Percentiles rank a stretch among this genome's conserved stretches.
phyloP scores from a whole-genome alignment of 2,113 vertebrate species.

The Cottus gobio region DNA sequence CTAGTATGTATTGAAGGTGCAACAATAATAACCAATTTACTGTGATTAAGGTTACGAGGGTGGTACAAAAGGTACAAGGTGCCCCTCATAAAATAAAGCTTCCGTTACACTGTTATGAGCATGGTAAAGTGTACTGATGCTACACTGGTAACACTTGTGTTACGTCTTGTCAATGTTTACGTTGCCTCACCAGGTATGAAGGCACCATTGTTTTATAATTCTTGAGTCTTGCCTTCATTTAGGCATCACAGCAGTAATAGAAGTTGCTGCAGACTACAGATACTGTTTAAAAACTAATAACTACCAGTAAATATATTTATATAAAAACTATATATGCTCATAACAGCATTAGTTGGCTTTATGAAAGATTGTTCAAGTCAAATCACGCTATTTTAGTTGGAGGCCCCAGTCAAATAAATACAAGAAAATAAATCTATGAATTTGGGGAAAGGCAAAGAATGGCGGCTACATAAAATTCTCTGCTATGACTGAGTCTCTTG shows the following conservation, averaged over 20 bases:
- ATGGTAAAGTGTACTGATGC: conserved; percentile 68
- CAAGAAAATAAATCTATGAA: conserved; percentile 73
- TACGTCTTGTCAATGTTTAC: conserved; percentile 54
- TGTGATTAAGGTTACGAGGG: conserved; percentile 26
- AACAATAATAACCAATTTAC: conserved; percentile 38
- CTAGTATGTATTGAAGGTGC: conserved; percentile 17
- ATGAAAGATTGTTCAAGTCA: conserved; percentile 73
- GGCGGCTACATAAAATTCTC: conserved; percentile 80
- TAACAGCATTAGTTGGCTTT: conserved; percentile 72
- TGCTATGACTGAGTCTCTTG: conserved; percentile 83
- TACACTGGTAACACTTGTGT: conserved; percentile 63
- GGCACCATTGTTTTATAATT: conserved; percentile 69
- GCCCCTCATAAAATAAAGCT: conserved; percentile 65
- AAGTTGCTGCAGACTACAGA: conserved; percentile 51
- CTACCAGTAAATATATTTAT: conserved; percentile 62
- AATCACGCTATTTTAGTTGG: conserved; percentile 60
- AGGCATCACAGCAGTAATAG: conserved; percentile 49
- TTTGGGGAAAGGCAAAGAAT: conserved; percentile 85
- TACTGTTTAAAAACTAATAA: conserved; percentile 66
- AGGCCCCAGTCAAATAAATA: conserved; percentile 65
- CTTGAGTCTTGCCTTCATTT: conserved; percentile 54
- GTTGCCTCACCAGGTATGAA: conserved; percentile 68
- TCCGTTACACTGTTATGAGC: conserved; percentile 72
- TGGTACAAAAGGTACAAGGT: conserved; percentile 51
- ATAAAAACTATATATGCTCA: conserved; percentile 73